These are phyloP conservation scores for Benthosema pterotum DNA, from an alignment of 2,797 vertebrate species.

Conservation along the genomic window DNA sequence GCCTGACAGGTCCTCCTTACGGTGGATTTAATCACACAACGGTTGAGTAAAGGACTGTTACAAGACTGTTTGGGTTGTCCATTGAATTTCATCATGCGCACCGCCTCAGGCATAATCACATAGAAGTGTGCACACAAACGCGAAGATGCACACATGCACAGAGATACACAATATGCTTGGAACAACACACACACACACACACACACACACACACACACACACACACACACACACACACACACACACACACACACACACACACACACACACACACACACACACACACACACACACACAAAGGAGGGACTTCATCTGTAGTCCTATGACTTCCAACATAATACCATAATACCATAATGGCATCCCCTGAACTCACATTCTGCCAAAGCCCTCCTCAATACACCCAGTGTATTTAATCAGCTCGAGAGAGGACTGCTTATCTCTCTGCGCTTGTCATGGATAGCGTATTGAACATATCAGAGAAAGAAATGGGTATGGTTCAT, in stretches of 20 bases:
- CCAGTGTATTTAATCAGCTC: slow-evolving; percentile 78
- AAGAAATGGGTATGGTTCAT: slow-evolving; percentile 80
- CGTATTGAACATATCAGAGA: slow-evolving; percentile 78
- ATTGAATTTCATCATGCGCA: slow-evolving; percentile 37
- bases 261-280: background rate
- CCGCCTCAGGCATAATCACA: slow-evolving; percentile 40
- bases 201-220: slow-evolving; percentile 7
- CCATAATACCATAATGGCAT: slow-evolving; percentile 53
- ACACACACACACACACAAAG: slow-evolving; percentile 29
- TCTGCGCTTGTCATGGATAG: slow-evolving; percentile 79
- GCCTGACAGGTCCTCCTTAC: slow-evolving; percentile 1
- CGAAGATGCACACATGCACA: background rate
- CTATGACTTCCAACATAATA: slow-evolving; percentile 49
- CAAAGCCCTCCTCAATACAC: slow-evolving; percentile 62
- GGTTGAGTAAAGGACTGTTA: slow-evolving; percentile 35
- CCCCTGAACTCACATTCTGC: slow-evolving; percentile 57
- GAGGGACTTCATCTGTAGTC: slow-evolving; percentile 35
- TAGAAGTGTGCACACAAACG: slow-evolving; percentile 7
- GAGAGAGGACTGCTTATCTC: slow-evolving; percentile 77
- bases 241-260: slow-evolving; percentile 11
- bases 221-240: slow-evolving; percentile 28
- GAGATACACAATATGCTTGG: background rate
- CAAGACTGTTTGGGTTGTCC: slow-evolving; percentile 44
- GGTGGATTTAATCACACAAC: slow-evolving; percentile 33
- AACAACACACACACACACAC: slow-evolving; percentile 22